These are phyloP conservation scores for Peromyscus leucopus DNA, from an alignment of 2,113 vertebrate genomes.

Conservation along the genomic window DNA sequence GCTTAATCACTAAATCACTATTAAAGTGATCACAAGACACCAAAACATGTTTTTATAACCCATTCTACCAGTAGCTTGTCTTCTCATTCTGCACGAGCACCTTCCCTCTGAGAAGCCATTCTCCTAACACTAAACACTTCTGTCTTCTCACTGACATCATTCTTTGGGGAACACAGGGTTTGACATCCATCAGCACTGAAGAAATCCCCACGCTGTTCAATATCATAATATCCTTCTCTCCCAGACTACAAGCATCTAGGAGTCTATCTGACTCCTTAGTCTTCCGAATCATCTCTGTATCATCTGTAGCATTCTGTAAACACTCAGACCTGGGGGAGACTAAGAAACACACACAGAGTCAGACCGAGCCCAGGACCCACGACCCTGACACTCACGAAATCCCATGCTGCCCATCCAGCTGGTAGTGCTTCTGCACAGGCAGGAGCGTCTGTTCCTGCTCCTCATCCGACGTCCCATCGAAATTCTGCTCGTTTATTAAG, in stretches of 20 bases:
- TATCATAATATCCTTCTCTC: neutral
- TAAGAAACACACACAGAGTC: neutral
- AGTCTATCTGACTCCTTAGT: neutral
- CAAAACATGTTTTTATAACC: neutral
- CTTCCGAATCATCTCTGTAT: neutral
- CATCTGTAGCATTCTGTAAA: neutral
- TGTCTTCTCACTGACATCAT: neutral
- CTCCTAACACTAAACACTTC: neutral
- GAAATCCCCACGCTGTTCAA: neutral
- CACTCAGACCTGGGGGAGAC: neutral
- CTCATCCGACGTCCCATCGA: slow-evolving; percentile 87
- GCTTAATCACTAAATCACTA: slow-evolving; percentile 30
- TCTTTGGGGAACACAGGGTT: neutral
- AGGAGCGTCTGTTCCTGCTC: slow-evolving; percentile 84
- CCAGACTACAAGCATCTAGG: neutral
- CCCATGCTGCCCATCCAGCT: slow-evolving; percentile 82
- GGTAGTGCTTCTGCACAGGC: slow-evolving; percentile 85
- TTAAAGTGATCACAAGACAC: neutral
- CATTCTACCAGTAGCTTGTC: neutral
- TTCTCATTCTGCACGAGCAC: neutral
- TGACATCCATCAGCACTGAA: neutral
- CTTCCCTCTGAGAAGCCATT: neutral
- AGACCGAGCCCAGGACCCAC: neutral
- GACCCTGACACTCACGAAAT: slow-evolving; percentile 85
- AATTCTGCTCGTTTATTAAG: slow-evolving; percentile 88